phyloP scores from a whole-genome alignment of 2,888 invertebrate species.

The Orthosia gothica region DNA sequence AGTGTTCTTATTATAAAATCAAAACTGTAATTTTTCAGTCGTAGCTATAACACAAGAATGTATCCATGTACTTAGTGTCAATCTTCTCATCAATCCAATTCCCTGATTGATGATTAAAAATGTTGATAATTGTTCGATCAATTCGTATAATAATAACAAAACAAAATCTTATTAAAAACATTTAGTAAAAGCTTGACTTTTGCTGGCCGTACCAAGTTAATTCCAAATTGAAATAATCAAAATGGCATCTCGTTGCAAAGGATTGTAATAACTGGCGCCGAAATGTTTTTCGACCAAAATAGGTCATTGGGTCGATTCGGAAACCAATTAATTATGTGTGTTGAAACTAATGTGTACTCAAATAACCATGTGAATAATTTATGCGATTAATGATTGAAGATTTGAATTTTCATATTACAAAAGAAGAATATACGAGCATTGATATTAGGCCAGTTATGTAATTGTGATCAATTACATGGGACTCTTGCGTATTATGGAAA shows the following conservation, averaged over 20 bases:
- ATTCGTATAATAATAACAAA: too few species aligned
- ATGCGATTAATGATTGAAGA: neutral
- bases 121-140: too few species aligned
- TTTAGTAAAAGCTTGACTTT: neutral
- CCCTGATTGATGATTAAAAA: too few species aligned
- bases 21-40: too few species aligned
- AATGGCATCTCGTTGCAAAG: slow-evolving; percentile 37
- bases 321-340: slow-evolving; percentile 41
- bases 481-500: too few species aligned
- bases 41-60: too few species aligned
- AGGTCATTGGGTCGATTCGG: slow-evolving; percentile 6
- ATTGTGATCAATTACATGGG: too few species aligned
- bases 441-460: too few species aligned
- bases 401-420: neutral
- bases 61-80: too few species aligned
- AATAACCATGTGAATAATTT: slow-evolving; percentile 19
- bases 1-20: too few species aligned
- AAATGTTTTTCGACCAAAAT: slow-evolving; percentile 40
- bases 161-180: too few species aligned
- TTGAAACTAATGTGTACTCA: slow-evolving; percentile 22
- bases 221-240: slow-evolving; percentile 55
- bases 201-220: slow-evolving; percentile 35
- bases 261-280: slow-evolving; percentile 27
- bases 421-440: neutral
- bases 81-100: too few species aligned